Evolutionary conservation across 2,113 vertebrate genomes (phyloP).

Genomic region (Danio rerio): GRCz12tu NC_133196.1:3023001-3023500

Average conservation of each 20-base stretch:
- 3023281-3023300: conserved; percentile 49
- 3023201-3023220: conserved; percentile 56
- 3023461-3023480: conserved; percentile 57
- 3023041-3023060: conserved; percentile 48
- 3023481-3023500: not conserved
- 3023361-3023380: conserved; percentile 53
- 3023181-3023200: conserved; percentile 50
- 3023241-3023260: not conserved
- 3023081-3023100: conserved; percentile 46
- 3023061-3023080: conserved; percentile 27
- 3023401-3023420: conserved; percentile 57
- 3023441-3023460: conserved; percentile 36
- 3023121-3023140: conserved; percentile 58
- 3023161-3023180: conserved; percentile 64
- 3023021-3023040: not conserved
- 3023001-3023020: not conserved
- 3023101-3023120: conserved; percentile 62
- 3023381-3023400: conserved; percentile 57
- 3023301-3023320: conserved; percentile 47
- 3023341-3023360: conserved; percentile 57
- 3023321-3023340: not conserved
- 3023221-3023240: not conserved
- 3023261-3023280: conserved; percentile 41
- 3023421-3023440: conserved; percentile 57
- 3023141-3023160: conserved; percentile 58